Evolutionary conservation across 2,797 vertebrate species (phyloP), one percentile per base, ranked within the genome.

Genomic region (Chaetophractus vellerosus): DNA sequence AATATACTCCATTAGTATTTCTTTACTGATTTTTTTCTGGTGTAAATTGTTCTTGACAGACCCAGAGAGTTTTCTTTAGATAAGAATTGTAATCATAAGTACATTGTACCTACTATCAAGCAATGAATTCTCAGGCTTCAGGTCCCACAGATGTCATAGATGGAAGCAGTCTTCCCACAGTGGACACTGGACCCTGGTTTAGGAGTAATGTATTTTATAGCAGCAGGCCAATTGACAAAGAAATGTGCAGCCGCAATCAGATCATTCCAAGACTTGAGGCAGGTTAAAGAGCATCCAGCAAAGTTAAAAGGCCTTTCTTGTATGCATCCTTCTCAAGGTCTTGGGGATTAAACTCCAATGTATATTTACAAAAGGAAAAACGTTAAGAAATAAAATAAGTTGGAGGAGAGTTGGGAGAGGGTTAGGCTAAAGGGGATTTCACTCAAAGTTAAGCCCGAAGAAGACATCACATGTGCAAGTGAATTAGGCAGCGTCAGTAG

Each of bases 311-410:
- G 45, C 5, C n/a, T 71, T 57, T 75, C 69, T 36, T 64, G 21
- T 14, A 8, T 11, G 9, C 76, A 15, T 88, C n/a, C 78, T 38
- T 83, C 90, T 64, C 72, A 59, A 24, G 68, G 38, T 90, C 75
- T 89, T 66, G 6, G 59, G 31, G 68, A 89, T 94, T 91, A 71
- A 24, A 72, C 12, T 86, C 41, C 64, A 33, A 38, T 50, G 78
- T 80, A 66, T 91, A 95, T 91, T 69, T 74, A 91, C 11, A 41
- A 74, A 94, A 86, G 82, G 48, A 82, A 96, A 96, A 82, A 88
- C 66, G 52, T 69, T 74, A 68, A 38, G 26, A 84, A 91, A 85
- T 50, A 88, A 82, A 92, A 88, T 68, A 66, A 85, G 88, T 72
- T 76, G 14, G n/a, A 88, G 86, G 86, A 94, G n/a, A 52, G 23